Evolutionary conservation across 2,888 invertebrate species (phyloP), one percentile per base, ranked within the genome.

Genomic region (Volucella zonaria): DNA sequence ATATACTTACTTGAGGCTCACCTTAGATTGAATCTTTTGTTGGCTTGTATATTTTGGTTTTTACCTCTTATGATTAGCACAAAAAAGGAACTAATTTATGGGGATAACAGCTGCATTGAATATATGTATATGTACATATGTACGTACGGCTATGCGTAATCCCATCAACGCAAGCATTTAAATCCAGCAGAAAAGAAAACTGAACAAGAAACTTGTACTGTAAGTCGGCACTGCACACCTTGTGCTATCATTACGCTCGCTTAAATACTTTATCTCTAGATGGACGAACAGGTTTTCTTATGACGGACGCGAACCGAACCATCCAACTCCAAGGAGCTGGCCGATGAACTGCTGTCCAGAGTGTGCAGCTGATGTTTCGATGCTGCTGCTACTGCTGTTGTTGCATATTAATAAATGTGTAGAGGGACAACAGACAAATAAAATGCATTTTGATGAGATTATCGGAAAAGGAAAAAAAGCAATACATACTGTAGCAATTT

Each of bases 21-120:
- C 31, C 31, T 31, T 66, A 23, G 54, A 52, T 52, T 79, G 51
- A 74, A 56, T 51, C 64, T 82, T 56, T 67, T 82, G 78, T 78
- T 73, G 74, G 51, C 73, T 73, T 64, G 74, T 68, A 78, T 68
- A 74, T 77, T 82, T 82, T 61, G 59, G 12, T 18, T 67, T 82
- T 77, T 64, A 38, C 43, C 61, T 47, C 42, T 43, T 51, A 62
- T 47, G 12, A 9, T 11, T 61, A 45, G 31, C 54, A 67, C 73
- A 58, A 73, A 62, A 42, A 42, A 38, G 18, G 14, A 67, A 73
- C 31, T 56, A 62, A 62, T 74, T 78, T 79, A 82, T 68, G 82
- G 79, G 64, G 74, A 58, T 68, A 82, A 82, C 82, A 82, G 68
- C 82, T 82, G 82, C 82, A 78, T 68, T 66, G 61, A 49, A 62